Conservation (phyloP, 1,140 invertebrate genomes). For the Hydropsyche tenuis region DNA sequence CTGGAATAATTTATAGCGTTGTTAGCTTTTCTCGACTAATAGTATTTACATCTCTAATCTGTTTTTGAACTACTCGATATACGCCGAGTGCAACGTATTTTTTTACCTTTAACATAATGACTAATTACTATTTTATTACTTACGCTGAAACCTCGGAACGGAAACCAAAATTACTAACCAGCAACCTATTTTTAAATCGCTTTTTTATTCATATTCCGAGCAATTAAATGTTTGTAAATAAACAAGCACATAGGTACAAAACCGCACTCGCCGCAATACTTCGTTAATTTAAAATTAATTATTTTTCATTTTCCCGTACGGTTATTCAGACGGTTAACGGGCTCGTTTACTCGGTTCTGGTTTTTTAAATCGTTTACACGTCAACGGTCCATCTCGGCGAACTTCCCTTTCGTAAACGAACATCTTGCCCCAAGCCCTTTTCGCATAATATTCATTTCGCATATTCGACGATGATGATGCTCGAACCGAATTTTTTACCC, state of each 20-base stretch:
- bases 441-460: conserved; percentile 12
- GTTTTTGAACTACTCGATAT: conserved; percentile 7
- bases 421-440: neutral
- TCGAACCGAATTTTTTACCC: neutral
- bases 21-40: conserved; percentile 16
- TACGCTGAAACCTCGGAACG: too few relatives aligned
- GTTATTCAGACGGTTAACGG: too few relatives aligned
- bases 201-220: too few relatives aligned
- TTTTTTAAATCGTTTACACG: conserved; percentile 10
- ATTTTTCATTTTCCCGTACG: too few relatives aligned
- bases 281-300: too few relatives aligned
- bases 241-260: too few relatives aligned
- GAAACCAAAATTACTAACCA: too few relatives aligned
- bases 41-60: conserved; percentile 10
- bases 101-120: neutral
- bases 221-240: too few relatives aligned
- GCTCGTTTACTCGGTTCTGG: conserved; percentile 12
- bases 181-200: too few relatives aligned
- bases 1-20: conserved; percentile 18
- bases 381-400: neutral
- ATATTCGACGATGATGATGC: neutral
- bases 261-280: too few relatives aligned
- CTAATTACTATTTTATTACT: conserved; percentile 4
- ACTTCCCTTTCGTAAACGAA: neutral
- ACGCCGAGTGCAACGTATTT: neutral